Evolutionary conservation across 2,113 vertebrate species (phyloP), one percentile per base, ranked within the genome.

Genomic region (Myotis brandtii): DNA sequence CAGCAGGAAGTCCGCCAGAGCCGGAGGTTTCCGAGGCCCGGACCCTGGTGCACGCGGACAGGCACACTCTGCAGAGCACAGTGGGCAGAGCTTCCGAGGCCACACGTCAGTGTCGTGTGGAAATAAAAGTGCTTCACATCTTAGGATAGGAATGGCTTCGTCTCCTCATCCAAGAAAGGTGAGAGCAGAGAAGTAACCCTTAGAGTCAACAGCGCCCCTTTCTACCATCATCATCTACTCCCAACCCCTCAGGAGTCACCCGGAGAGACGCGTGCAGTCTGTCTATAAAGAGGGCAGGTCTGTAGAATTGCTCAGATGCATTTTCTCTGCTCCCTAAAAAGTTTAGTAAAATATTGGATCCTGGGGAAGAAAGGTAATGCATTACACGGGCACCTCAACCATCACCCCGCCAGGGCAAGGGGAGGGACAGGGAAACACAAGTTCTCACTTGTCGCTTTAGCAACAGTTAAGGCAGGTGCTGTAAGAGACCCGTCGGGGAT

Each of bases 41-140:
- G 90, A 67, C 17, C 93, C 92, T 13, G 96, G 96, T 40, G 83
- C 80, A 72, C 0, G 54, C 20, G 72, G 96, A 94, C 96, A 95
- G 91, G 37, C 52, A 77, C 54, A 8, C n/a, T 90, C 81, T 89
- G 18, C 46, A 16, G 91, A 93, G 93, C 93, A 97, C 97, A 95
- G 34, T 83, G 89, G 97, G 95, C 75, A 32, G 76, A 21, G 77
- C 95, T 37, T 40, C 91, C 0, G 73, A 95, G 87, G 97, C 98
- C 97, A 95, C 97, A 95, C 94, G 87, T 89, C 95, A 23, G 96
- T 86, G 14, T 10, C 89, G 92, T 76, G 96, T 64, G 92, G 90
- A 96, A 97, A 92, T 40, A 89, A 97, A 98, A 98, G 98, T 97
- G 97, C 98, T 98, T 97, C 98, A 97, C 96, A 97, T 96, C 96